Conservation (phyloP, 2,888 invertebrate species). For the Nomada fabriciana region DNA sequence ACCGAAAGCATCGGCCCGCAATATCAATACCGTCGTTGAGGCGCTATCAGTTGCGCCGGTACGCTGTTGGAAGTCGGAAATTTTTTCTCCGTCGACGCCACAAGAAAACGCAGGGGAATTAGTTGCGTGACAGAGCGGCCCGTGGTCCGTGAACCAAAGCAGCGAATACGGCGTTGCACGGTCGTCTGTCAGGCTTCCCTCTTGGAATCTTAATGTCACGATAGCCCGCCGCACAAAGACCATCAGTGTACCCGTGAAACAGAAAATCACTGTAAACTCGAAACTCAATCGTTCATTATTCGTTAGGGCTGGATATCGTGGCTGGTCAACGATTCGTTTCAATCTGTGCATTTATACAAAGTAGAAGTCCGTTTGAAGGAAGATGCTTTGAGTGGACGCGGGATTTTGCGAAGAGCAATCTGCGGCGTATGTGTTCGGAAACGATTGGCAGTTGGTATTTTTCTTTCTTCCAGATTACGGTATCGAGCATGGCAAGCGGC, state of each 20-base stretch:
- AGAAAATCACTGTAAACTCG: conserved; percentile 80
- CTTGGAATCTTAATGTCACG: conserved; percentile 70
- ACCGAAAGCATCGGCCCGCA: conserved; percentile 24
- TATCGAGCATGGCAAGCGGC: too few species aligned
- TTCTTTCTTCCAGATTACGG: conserved; percentile 22
- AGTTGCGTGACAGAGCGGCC: conserved; percentile 44
- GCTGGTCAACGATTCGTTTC: conserved; percentile 48
- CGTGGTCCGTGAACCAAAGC: conserved; percentile 52
- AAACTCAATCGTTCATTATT: conserved; percentile 77
- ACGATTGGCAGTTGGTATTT: neutral
- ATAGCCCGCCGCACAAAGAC: conserved; percentile 73
- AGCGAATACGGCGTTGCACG: conserved; percentile 59
- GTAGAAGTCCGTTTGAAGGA: conserved; percentile 52
- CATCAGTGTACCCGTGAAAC: conserved; percentile 78
- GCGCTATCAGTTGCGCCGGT: conserved; percentile 39
- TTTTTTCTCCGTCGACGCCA: conserved; percentile 6
- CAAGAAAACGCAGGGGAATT: conserved; percentile 48
- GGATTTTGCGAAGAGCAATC: neutral
- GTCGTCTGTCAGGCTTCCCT: conserved; percentile 65
- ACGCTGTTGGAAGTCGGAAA: conserved; percentile 30
- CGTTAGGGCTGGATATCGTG: conserved; percentile 33
- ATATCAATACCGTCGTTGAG: conserved; percentile 57
- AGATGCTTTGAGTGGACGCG: neutral
- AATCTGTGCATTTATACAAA: conserved; percentile 77
- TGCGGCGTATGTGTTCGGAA: too few species aligned